These are phyloP conservation scores for Verasper variegatus DNA, from an alignment of 2,113 vertebrate species.

Conservation along the genomic window DNA sequence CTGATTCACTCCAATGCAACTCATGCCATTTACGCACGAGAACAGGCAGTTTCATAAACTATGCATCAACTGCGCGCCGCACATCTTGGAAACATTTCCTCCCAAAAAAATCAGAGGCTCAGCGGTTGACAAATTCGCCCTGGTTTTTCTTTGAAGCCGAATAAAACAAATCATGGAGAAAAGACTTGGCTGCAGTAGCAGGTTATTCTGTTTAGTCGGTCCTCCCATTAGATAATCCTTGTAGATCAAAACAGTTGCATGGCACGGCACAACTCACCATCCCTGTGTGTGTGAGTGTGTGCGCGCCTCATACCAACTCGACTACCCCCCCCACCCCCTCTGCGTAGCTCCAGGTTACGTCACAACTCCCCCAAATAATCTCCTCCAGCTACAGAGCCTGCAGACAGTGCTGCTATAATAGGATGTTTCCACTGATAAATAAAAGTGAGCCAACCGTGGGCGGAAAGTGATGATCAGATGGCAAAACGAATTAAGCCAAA, in stretches of 20 bases:
- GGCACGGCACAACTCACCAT: neutral
- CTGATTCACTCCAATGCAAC: constrained; percentile 37
- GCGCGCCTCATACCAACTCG: constrained; percentile 15
- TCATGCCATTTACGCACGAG: constrained; percentile 61
- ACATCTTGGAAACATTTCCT: neutral
- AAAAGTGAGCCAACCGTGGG: constrained; percentile 9
- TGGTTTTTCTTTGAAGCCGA: constrained; percentile 1
- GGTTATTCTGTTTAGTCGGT: neutral
- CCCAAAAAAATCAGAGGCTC: neutral
- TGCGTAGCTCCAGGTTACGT: constrained; percentile 67
- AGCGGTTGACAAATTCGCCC: neutral
- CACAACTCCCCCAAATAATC: constrained; percentile 70
- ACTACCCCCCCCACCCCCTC: neutral
- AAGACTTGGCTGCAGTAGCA: neutral
- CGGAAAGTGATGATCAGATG: constrained; percentile 10
- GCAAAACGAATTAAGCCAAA: neutral
- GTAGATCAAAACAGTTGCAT: constrained; percentile 8
- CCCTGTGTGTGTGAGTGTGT: constrained; percentile 6
- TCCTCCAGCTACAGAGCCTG: constrained; percentile 37
- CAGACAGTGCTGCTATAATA: constrained; percentile 23
- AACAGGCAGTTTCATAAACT: constrained; percentile 32
- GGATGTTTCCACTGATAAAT: constrained; percentile 24
- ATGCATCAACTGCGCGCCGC: constrained; percentile 10
- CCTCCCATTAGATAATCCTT: constrained; percentile 18
- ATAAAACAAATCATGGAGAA: constrained; percentile 5